These are phyloP conservation scores for Megalonaias nervosa DNA, from an alignment of 1,140 invertebrate species.

Conservation along the genomic window DNA sequence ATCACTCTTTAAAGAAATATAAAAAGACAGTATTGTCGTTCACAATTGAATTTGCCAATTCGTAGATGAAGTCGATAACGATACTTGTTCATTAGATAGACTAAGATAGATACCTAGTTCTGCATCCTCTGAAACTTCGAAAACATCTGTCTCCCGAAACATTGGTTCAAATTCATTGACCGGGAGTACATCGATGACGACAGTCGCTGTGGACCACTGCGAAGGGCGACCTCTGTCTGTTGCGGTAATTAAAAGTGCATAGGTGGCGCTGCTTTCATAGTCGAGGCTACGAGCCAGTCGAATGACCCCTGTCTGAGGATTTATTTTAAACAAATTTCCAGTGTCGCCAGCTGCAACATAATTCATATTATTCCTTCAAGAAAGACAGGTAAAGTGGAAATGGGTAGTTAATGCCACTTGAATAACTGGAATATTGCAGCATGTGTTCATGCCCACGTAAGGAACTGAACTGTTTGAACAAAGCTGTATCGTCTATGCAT, in stretches of 20 bases:
- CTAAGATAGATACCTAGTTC: conserved; percentile 6
- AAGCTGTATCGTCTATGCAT: too few relatives aligned
- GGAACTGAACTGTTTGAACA: too few relatives aligned
- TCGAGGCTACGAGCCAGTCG: conserved; percentile 14
- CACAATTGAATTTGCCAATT: too few relatives aligned
- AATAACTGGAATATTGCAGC: not conserved
- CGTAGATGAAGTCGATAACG: too few relatives aligned
- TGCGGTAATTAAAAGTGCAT: conserved; percentile 8
- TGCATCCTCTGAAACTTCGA: conserved; percentile 18
- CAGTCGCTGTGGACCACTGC: conserved; percentile 21
- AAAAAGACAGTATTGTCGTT: too few relatives aligned
- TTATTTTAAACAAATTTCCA: conserved; percentile 12
- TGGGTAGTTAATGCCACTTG: not conserved
- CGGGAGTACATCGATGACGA: conserved; percentile 18
- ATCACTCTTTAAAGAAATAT: too few relatives aligned
- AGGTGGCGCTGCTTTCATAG: conserved; percentile 9
- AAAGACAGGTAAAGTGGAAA: not conserved
- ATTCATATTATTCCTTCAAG: not conserved
- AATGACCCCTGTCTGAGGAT: conserved; percentile 9
- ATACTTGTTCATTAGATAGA: too few relatives aligned
- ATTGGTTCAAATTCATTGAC: conserved; percentile 35
- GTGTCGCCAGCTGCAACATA: conserved; percentile 16
- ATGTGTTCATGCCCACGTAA: not conserved
- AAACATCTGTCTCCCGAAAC: conserved; percentile 14
- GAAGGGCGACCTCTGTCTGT: conserved; percentile 25